phyloP scores from a whole-genome alignment of 2,888 invertebrate genomes.

The Patella caerulea region DNA sequence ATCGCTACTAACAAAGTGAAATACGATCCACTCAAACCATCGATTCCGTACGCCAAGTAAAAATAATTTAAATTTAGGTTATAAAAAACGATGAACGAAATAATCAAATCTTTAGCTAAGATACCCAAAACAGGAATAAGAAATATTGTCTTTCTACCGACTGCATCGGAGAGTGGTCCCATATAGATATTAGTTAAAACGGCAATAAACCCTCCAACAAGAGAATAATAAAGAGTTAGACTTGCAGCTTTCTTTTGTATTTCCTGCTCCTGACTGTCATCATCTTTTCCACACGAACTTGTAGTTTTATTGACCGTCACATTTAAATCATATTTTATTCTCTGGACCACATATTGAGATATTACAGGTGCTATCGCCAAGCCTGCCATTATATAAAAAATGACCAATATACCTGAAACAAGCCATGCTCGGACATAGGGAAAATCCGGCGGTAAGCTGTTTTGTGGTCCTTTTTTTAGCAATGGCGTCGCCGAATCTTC shows the following conservation, averaged over 20 bases:
- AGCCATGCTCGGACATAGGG: neutral
- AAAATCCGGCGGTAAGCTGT: neutral
- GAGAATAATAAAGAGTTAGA: neutral
- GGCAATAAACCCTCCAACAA: neutral
- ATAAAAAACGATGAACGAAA: neutral
- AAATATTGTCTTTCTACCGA: neutral
- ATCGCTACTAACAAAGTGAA: constrained; percentile 32
- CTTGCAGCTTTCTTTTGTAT: neutral
- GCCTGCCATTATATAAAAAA: neutral
- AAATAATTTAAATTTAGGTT: constrained; percentile 28
- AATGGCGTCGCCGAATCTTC: too few species aligned
- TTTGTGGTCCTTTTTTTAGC: neutral
- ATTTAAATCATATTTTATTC: neutral
- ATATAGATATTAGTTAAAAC: neutral
- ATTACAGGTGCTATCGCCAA: neutral
- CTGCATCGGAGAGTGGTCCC: neutral
- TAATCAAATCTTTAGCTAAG: neutral
- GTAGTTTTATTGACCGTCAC: too few species aligned
- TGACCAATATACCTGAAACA: neutral
- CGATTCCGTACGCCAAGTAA: constrained; percentile 32
- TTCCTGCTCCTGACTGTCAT: neutral
- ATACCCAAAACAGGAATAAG: neutral
- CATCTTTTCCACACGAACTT: too few species aligned
- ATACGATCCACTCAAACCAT: constrained; percentile 41
- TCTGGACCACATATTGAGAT: neutral